These are phyloP conservation scores for Rhagium mordax DNA, from an alignment of 2,888 invertebrate species.

Conservation along the genomic window DNA sequence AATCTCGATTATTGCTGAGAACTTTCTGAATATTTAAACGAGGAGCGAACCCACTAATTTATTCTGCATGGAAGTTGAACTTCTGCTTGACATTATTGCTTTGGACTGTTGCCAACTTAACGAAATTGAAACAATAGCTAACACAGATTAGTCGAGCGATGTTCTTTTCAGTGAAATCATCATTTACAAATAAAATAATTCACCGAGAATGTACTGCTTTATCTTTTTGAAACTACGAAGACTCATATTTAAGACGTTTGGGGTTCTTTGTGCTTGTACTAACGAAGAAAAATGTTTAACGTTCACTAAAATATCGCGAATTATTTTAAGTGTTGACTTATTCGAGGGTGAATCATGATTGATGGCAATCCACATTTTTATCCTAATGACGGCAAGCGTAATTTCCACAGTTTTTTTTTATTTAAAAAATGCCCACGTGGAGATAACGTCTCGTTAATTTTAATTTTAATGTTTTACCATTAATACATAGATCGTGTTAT, in stretches of 20 bases:
- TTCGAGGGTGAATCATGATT: neutral
- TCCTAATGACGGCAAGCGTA: too few species aligned
- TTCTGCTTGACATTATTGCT: constrained; percentile 65
- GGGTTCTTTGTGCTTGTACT: neutral
- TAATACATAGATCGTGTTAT: too few species aligned
- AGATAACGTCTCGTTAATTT: neutral
- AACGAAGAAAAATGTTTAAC: neutral
- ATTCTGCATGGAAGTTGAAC: constrained; percentile 66
- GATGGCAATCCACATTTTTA: neutral
- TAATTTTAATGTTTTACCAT: neutral
- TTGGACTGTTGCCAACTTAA: constrained; percentile 65
- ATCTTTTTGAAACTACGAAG: constrained; percentile 2
- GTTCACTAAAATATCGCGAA: neutral
- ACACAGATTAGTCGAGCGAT: constrained; percentile 59
- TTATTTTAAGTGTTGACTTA: neutral
- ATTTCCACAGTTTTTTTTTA: neutral
- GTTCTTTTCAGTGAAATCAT: constrained; percentile 42
- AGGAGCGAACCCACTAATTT: constrained; percentile 65
- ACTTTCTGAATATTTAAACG: constrained; percentile 65
- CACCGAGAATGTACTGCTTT: neutral
- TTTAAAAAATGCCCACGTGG: neutral
- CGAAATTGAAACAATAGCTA: constrained; percentile 68
- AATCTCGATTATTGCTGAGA: constrained; percentile 54
- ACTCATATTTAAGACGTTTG: neutral
- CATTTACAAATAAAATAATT: constrained; percentile 34